phyloP scores from a whole-genome alignment of 2,797 vertebrate species.

The Sphaeramia orbicularis region DNA sequence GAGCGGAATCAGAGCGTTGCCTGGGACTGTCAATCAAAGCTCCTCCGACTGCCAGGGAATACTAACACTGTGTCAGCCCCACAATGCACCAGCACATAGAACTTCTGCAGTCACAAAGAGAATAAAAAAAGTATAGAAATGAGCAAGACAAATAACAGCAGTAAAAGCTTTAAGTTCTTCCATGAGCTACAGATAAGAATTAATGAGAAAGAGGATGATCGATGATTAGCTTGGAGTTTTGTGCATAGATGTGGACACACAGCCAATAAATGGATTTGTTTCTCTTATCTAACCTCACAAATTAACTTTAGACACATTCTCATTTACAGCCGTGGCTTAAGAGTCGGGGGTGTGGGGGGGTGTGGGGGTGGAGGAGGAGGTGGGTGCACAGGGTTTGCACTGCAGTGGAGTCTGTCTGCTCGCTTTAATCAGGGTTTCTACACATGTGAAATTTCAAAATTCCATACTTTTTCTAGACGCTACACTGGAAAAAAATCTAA shows the following conservation, averaged over 20 bases:
- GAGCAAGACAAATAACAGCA: conserved; percentile 26
- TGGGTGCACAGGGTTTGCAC: neutral
- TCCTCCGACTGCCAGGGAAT: conserved; percentile 63
- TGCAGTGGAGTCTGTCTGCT: neutral
- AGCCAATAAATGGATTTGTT: conserved; percentile 5
- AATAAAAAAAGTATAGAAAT: conserved; percentile 1
- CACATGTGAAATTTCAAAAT: too few relatives aligned
- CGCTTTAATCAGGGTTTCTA: too few relatives aligned
- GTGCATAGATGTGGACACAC: conserved; percentile 14
- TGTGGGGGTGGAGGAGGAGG: neutral
- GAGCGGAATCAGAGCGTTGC: conserved; percentile 73
- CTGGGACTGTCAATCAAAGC: conserved; percentile 69
- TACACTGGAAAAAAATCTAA: too few relatives aligned
- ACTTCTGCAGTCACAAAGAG: conserved; percentile 32
- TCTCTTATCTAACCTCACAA: conserved; percentile 35
- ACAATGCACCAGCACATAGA: conserved; percentile 19
- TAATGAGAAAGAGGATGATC: conserved; percentile 20
- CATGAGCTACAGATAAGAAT: conserved; percentile 26
- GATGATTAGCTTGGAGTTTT: conserved; percentile 20
- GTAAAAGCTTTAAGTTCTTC: conserved; percentile 5
- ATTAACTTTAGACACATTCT: conserved; percentile 27
- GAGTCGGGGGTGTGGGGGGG: too few relatives aligned
- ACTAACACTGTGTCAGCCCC: conserved; percentile 63
- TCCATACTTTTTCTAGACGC: too few relatives aligned
- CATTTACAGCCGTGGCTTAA: conserved; percentile 18